Base-by-base conservation (phyloP, 2,888 invertebrate species). In the Cepaea hortensis region DNA sequence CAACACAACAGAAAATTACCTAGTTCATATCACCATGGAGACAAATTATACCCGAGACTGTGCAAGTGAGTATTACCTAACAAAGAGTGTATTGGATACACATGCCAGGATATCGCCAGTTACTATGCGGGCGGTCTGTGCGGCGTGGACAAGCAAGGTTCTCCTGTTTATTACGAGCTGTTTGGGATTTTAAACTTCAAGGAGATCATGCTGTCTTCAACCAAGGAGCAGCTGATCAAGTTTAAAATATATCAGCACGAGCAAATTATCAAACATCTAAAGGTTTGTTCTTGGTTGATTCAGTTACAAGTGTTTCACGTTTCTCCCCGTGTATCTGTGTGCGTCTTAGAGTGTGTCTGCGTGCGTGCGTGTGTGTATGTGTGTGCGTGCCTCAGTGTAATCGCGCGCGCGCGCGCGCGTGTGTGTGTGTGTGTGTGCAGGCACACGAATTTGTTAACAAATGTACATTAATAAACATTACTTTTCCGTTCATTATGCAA, bases 181-280 rank as follows among this genome's bases (percentile, higher is more conserved):
- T 70, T 72, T 9, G 85, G 85, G n/a, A 35, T 73, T 1, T n/a
- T 85, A 23, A 70, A 85, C 50, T 18, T 85, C 72, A 61, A 65
- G 15, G 62, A 55, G n/a, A 48, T 85, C 4, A 61, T 81, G 50
- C 2, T 62, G 20, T 20, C 75, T 0, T 50, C 81, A 23, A 35
- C 70, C 20, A 81, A 20, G 75, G 18, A 75, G 11, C 65, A 80
- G 9, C 81, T 85, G 13, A 62, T 85, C 81, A 72, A 50, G n/a
- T 75, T 73, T 81, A 85, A 81, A 72, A 50, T 85, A 3, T 85
- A 85, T 50, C 85, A 85, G 46, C 81, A 75, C 23, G 85, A 85
- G 68, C 55, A 70, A 6, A 85, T 85, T 2, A 62, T 73, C 7
- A 55, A 85, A 35, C 4, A 85, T 7, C 2, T 79, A 20, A 85